Base-by-base conservation (phyloP, 2,888 invertebrate genomes). In the Panorpa germanica region DNA sequence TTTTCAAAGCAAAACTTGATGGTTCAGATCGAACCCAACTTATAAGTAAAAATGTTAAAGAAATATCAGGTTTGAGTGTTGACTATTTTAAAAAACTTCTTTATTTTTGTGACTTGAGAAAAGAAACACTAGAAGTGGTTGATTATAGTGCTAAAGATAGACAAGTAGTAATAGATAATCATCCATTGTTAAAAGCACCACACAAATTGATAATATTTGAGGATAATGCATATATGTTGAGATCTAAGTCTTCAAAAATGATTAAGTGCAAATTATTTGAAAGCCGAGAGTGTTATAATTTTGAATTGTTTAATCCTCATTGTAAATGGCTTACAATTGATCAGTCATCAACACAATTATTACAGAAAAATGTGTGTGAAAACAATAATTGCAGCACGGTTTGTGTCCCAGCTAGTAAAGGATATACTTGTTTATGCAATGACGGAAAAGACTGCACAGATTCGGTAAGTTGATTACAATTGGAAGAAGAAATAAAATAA, bases 91-190 rank as follows among this genome's bases (percentile, higher is more conserved):
- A 61, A 42, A 57, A 65, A 39, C 49, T 63, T 14, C 48, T 93
- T 4, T 95, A 82, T 46, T 83, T 77, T 56, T 65, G 71, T 0
- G 83, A 88, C 48, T 63, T 64, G 32, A 59, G 63, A 37, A 43
- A 52, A 3, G 57, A 61, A 26, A 50, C 54, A 2, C 56, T 74
- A 15, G 60, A 63, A 38, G 47, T 54, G 16, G 41, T 61, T 12
- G 46, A 48, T 38, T 69, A 69, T 33, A 51, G 59, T 22, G 63
- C 62, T 18, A 43, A 43, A 4, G 40, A 47, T 44, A 57, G 65
- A 14, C 53, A 46, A 37, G 49, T 51, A 2, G 44, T 67, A 20
- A 41, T 64, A 19, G 49, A 50, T 7, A 53, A 55, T 35, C 52
- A 57, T 14, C 47, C 53, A 0, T 48, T 61, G 2, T 47, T 65